phyloP scores from a whole-genome alignment of 2,888 invertebrate species.

The Stenichneumon culpator region DNA sequence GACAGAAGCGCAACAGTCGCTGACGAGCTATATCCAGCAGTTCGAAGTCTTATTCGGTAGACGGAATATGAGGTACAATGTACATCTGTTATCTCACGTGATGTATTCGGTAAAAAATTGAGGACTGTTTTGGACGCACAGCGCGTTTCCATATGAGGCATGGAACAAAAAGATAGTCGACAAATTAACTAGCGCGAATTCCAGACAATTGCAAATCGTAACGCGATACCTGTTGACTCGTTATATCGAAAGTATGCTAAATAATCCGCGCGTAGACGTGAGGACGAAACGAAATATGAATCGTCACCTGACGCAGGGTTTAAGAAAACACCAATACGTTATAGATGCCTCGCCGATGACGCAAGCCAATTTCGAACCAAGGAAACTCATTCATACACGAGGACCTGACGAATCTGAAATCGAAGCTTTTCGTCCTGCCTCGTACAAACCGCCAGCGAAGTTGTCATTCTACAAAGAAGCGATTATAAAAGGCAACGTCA shows the following conservation, averaged over 20 bases:
- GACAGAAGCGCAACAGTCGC: background rate
- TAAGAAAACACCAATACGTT: background rate
- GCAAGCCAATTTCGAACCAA: background rate
- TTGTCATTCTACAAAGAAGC: background rate
- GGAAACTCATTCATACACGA: background rate
- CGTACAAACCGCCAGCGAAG: background rate
- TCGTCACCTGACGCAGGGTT: background rate
- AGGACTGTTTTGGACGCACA: constrained; percentile 19
- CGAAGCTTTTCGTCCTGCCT: background rate
- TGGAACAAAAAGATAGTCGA: constrained; percentile 34
- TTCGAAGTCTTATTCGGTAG: constrained; percentile 6
- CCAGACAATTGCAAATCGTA: constrained; percentile 11
- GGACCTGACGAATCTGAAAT: constrained; percentile 1
- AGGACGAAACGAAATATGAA: background rate
- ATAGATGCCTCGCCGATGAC: background rate
- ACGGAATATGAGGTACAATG: constrained; percentile 5
- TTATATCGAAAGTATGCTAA: constrained; percentile 10
- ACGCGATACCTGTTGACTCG: constrained; percentile 15
- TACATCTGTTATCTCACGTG: constrained; percentile 36
- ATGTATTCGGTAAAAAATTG: constrained; percentile 28
- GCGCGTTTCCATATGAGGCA: constrained; percentile 31
- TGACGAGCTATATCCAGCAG: constrained; percentile 1
- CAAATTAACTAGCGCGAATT: constrained; percentile 27
- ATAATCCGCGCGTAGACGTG: background rate
- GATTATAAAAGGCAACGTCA: background rate